Base-by-base conservation (phyloP, 1,140 invertebrate species). In the Pteromalus puparum region DNA sequence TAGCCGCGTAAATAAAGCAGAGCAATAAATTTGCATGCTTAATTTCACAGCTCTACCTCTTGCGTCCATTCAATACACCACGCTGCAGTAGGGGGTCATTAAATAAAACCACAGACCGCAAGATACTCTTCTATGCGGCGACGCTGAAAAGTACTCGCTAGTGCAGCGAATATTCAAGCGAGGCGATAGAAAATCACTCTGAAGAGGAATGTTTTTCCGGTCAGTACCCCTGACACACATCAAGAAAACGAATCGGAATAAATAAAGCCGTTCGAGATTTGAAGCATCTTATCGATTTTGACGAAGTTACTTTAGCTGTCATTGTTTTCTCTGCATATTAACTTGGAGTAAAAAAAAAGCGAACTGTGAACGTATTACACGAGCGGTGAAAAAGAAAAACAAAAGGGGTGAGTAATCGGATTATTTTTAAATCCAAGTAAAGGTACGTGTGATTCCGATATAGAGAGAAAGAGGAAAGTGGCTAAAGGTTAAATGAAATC, bases 401-500 rank as follows among this genome's bases (percentile, higher is more conserved):
- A 5, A 34, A 34, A 34, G 30, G 30, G 30, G 30, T 0, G 30
- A 34, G 30, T 34, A 61, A 61, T 61, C 21, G 53, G 21, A 61
- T 61, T n/a, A n/a, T n/a, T 18, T 0, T 73, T 73, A 21, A 73
- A 73, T 73, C 72, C 72, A 73, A 9, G 72, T n/a, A 73, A 73
- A 38, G 61, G 13, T 67, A n/a, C n/a, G n/a, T n/a, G 48, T 28
- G 9, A 30, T 30, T 30, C 12, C 28, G 26, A 78, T 24, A 53
- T 61, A n/a, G 53, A 6, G 53, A 12, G 38, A 42, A 42, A 42
- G 9, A n/a, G 53, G 6, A 61, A 61, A 61, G 53, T 61, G 21
- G 53, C 21, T 61, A 21, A 30, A 30, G 13, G 68, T 81, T 53
- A 72, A 81, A 48, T 81, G 15, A 48, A 81, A 81, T 81, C 68